Evolutionary conservation across 1,140 invertebrate genomes (phyloP), one percentile per base, ranked within the genome.

Genomic region (Drosophila repletoides): DNA sequence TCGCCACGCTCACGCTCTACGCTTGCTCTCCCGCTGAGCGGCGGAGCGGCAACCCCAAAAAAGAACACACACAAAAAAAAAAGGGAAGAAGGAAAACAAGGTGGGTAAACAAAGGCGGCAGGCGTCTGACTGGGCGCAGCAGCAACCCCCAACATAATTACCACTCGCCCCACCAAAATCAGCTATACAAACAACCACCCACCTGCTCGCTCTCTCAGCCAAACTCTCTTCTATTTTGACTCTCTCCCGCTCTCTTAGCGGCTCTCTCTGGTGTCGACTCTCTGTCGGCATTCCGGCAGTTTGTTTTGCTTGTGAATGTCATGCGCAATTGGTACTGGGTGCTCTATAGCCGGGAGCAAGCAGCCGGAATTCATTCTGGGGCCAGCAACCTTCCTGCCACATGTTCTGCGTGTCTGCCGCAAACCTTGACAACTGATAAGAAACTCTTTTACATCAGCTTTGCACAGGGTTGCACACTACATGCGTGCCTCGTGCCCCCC

Each of bases 341-440:
- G 67, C 26, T 59, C 61, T 15, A 53, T 66, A 45, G 63, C 55
- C 61, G 45, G 45, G 63, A 56, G 61, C 63, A 66, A 56, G 61
- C 63, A 66, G 61, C 36, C 45, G 63, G 46, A 56, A 59, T 48
- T 28, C 53, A 34, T 21, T 15, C 43, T 21, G 60, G 33, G 49
- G 51, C 65, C 48, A 41, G 61, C 79, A 80, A 75, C 79, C 80
- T 86, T 72, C 75, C 75, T 86, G 79, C 79, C 79, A 84, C 79
- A 84, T 86, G 79, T 84, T 84, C 80, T 84, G 75, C 65, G 77
- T 70, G 61, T 67, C 56, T 72, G 61, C 63, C 61, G 33, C 76
- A 58, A 83, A 83, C 80, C 80, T 84, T 84, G 76, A 80, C 81
- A 86, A 86, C 80, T 86, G 80, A 86, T 86, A 86, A 86, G 80